phyloP scores from a whole-genome alignment of 1,140 invertebrate species.

The Lepidostoma basale region DNA sequence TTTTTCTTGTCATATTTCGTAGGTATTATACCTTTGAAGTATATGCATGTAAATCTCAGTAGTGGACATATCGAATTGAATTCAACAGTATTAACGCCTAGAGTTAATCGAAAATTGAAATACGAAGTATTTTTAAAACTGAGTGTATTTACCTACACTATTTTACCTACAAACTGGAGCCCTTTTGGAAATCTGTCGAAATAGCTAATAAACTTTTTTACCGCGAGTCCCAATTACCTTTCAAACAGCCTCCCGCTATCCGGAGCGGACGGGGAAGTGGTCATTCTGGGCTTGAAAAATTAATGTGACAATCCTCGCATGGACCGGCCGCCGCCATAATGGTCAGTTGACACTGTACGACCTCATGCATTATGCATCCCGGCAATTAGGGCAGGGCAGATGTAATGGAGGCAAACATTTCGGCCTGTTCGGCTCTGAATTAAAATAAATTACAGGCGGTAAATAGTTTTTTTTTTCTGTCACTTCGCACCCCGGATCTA shows the following conservation, averaged over 20 bases:
- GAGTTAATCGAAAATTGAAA: too few relatives aligned
- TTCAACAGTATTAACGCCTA: too few relatives aligned
- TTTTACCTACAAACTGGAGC: too few relatives aligned
- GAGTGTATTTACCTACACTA: too few relatives aligned
- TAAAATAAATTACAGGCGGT: conserved; percentile 5
- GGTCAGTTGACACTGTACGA: conserved; percentile 15
- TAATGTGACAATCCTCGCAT: neutral
- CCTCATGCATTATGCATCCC: conserved; percentile 11
- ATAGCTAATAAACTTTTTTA: too few relatives aligned
- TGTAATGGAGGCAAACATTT: conserved; percentile 19
- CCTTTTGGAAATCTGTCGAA: too few relatives aligned
- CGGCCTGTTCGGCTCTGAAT: neutral
- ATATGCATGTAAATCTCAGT: too few relatives aligned
- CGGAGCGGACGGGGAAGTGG: conserved; percentile 5
- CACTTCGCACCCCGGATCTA: neutral
- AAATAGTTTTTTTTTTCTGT: neutral
- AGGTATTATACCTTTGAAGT: too few relatives aligned
- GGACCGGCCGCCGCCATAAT: too few relatives aligned
- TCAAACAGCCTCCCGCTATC: neutral
- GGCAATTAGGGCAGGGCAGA: conserved; percentile 11
- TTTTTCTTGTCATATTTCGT: too few relatives aligned
- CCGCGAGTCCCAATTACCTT: neutral
- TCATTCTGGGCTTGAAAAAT: conserved; percentile 15
- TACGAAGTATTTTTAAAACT: too few relatives aligned
- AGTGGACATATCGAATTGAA: too few relatives aligned